Conservation (phyloP, 1,140 invertebrate genomes). For the Rhopalosiphum maidis region DNA sequence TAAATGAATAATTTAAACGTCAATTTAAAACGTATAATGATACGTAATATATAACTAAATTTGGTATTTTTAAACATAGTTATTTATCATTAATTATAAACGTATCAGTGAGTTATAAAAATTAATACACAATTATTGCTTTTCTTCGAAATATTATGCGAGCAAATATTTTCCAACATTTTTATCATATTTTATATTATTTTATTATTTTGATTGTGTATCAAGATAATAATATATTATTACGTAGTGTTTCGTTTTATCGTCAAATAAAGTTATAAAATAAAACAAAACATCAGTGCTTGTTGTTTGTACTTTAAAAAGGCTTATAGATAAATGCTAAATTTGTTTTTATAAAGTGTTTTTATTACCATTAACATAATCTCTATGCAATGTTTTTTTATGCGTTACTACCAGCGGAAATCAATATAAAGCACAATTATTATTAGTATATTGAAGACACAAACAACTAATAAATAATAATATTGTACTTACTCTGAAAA, state of each 20-base stretch:
- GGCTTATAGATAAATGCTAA: neutral
- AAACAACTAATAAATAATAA: neutral
- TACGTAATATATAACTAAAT: too few species aligned
- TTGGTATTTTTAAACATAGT: neutral
- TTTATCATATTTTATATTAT: neutral
- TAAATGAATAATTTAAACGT: too few species aligned
- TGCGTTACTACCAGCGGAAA: neutral
- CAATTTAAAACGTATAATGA: neutral
- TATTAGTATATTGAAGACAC: neutral
- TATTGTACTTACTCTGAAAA: neutral
- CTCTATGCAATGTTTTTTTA: neutral
- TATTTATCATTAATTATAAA: neutral
- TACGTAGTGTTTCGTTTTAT: neutral
- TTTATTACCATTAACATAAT: neutral
- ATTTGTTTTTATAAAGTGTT: neutral
- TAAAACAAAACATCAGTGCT: neutral
- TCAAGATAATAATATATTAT: neutral
- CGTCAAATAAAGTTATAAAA: neutral
- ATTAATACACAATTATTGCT: neutral
- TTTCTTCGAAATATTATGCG: neutral
- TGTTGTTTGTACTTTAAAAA: neutral
- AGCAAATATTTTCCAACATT: neutral
- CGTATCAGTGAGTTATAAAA: neutral
- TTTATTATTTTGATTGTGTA: neutral
- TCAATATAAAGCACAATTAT: neutral